Percentiles rank a stretch among this genome's conserved stretches.
phyloP scores from a whole-genome alignment of 2,888 invertebrate species.

The Drosophila lutescens region DNA sequence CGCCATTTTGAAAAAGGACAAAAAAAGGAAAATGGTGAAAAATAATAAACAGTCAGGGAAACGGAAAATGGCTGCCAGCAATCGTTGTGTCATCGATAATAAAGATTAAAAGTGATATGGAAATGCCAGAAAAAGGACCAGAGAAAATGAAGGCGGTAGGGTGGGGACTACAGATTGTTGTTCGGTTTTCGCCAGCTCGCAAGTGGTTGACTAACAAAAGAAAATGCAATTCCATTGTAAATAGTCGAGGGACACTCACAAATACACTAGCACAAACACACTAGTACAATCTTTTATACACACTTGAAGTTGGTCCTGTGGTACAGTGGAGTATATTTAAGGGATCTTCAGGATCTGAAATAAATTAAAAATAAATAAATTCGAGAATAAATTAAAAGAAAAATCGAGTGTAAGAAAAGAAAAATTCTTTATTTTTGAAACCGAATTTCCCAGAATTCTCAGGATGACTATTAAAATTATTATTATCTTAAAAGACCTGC shows the following conservation, averaged over 20 bases:
- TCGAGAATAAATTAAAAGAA: too few species aligned
- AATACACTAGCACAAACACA: conserved; percentile 14
- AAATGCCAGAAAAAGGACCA: conserved; percentile 11
- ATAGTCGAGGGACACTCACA: conserved; percentile 65
- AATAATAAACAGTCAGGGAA: conserved; percentile 21
- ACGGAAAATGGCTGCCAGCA: conserved; percentile 54
- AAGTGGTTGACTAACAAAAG: conserved; percentile 60
- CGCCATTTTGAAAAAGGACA: conserved; percentile 69
- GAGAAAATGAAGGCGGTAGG: neutral
- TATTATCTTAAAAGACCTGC: too few species aligned
- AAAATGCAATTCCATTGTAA: conserved; percentile 77
- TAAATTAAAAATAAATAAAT: too few species aligned
- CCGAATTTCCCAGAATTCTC: too few species aligned
- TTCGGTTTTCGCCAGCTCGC: conserved; percentile 34
- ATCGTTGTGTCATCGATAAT: conserved; percentile 80
- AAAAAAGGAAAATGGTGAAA: conserved; percentile 3
- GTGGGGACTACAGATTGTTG: conserved; percentile 35
- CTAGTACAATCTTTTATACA: conserved; percentile 31
- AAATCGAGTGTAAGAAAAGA: too few species aligned
- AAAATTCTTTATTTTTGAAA: too few species aligned
- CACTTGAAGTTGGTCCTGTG: neutral
- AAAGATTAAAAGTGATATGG: conserved; percentile 57
- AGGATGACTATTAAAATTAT: too few species aligned
- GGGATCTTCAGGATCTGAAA: too few species aligned
- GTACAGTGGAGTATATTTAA: conserved; percentile 21